A percentile compares a stretch with the other conserved stretches of the same genome.
Evolutionary conservation across 2,113 vertebrate species (phyloP).

Genomic region (Paratilapia polleni): DNA sequence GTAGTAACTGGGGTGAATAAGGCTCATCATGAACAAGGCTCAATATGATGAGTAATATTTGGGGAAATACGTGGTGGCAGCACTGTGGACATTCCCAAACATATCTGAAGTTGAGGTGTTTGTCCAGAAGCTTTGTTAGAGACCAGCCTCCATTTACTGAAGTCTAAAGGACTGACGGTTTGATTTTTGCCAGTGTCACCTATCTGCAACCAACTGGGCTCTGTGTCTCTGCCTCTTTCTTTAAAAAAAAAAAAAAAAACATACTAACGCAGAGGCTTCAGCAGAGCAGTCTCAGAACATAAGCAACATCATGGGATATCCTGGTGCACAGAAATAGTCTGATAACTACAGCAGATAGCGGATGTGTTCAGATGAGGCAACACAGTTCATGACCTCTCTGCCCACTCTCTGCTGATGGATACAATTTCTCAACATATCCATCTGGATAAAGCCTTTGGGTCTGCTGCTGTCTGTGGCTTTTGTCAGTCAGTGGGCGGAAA

Average conservation of each 20-base stretch:
- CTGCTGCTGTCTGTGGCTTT: conserved; percentile 58
- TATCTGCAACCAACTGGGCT: neutral
- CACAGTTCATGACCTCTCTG: conserved; percentile 53
- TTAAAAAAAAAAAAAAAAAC: neutral
- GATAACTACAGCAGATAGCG: conserved; percentile 25
- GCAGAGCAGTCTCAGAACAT: neutral
- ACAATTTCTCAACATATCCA: conserved; percentile 49
- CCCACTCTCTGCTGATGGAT: conserved; percentile 63
- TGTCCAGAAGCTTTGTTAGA: neutral
- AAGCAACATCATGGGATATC: conserved; percentile 12
- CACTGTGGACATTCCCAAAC: neutral
- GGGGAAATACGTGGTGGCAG: neutral
- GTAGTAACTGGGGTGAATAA: neutral
- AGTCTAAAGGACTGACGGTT: neutral
- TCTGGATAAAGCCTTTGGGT: conserved; percentile 59
- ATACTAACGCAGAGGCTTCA: neutral
- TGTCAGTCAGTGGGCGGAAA: conserved; percentile 68
- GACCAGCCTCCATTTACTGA: neutral
- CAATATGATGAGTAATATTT: neutral
- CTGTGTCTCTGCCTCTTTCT: neutral
- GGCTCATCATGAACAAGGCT: neutral
- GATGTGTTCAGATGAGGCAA: conserved; percentile 11
- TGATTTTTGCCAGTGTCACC: conserved; percentile 20
- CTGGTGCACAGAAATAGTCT: conserved; percentile 21
- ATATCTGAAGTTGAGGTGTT: neutral